phyloP scores from a whole-genome alignment of 2,888 invertebrate genomes.

The Neria commutata region DNA sequence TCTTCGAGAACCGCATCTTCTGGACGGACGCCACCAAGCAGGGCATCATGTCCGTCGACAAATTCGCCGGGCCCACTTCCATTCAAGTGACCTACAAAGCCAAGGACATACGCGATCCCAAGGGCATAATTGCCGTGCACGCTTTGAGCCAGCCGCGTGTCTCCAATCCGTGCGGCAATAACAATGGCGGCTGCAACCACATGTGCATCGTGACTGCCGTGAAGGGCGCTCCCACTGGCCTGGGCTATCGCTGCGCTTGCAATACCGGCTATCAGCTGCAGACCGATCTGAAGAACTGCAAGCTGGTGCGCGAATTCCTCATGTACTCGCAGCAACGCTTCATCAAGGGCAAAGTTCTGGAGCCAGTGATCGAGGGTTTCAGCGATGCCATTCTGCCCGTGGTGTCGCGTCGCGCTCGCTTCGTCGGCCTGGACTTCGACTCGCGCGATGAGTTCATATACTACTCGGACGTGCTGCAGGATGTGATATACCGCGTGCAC shows the following conservation, averaged over 20 bases:
- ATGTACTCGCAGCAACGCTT: constrained; percentile 96
- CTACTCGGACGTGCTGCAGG: constrained; percentile 95
- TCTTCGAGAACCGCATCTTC: constrained; percentile 86
- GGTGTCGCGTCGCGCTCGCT: constrained; percentile 86
- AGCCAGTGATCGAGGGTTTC: constrained; percentile 88
- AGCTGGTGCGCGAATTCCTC: constrained; percentile 83
- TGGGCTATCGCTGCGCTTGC: constrained; percentile 92
- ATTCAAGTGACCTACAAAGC: constrained; percentile 82
- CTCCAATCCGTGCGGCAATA: constrained; percentile 83
- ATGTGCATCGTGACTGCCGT: constrained; percentile 90
- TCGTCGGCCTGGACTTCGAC: constrained; percentile 95
- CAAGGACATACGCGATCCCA: constrained; percentile 80
- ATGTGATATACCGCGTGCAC: constrained; percentile 87
- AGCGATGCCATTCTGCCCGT: constrained; percentile 95
- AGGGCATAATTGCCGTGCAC: constrained; percentile 83
- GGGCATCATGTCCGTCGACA: constrained; percentile 85
- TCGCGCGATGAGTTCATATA: constrained; percentile 89
- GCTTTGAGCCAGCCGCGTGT: constrained; percentile 76
- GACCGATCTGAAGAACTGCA: constrained; percentile 78
- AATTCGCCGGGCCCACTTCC: constrained; percentile 79
- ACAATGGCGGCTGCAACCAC: constrained; percentile 90
- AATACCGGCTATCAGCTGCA: constrained; percentile 83
- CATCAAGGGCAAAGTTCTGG: constrained; percentile 89
- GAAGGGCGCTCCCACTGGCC: constrained; percentile 68
- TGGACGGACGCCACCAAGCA: constrained; percentile 94